Percentiles rank a stretch among this genome's conserved stretches.
Conservation (phyloP, 2,113 vertebrate genomes). For the Pagrus major region DNA sequence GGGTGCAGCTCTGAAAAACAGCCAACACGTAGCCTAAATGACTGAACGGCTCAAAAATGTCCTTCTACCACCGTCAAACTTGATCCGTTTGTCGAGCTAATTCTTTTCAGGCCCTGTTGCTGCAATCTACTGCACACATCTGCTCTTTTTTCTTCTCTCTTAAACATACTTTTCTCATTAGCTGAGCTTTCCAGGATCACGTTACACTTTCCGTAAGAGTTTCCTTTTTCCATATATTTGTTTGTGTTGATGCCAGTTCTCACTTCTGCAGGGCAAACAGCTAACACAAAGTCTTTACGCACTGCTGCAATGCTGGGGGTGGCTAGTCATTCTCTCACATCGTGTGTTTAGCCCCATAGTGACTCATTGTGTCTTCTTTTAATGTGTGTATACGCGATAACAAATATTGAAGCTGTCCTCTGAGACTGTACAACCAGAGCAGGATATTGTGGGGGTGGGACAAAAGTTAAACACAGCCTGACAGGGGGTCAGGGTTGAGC, state of each 20-base stretch:
- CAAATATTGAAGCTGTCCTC: conserved; percentile 10
- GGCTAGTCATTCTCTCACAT: not conserved
- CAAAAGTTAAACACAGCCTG: not conserved
- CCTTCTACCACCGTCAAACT: not conserved
- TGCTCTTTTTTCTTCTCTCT: not conserved
- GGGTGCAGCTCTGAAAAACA: conserved; percentile 22
- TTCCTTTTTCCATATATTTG: not conserved
- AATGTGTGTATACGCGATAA: not conserved
- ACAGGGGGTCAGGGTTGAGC: conserved; percentile 36
- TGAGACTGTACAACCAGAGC: not conserved
- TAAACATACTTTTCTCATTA: conserved; percentile 45
- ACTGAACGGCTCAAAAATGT: conserved; percentile 43
- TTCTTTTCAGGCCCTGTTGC: not conserved
- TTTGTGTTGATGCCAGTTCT: not conserved
- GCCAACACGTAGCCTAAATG: conserved; percentile 21
- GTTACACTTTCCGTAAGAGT: conserved; percentile 13
- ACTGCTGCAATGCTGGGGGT: not conserved
- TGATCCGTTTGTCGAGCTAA: not conserved
- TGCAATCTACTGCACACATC: conserved; percentile 9
- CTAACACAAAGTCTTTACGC: not conserved
- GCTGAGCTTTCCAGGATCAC: conserved; percentile 10
- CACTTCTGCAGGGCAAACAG: not conserved
- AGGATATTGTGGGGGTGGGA: conserved; percentile 45
- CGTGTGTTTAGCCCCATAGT: not conserved
- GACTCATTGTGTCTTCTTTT: not conserved